Base-by-base conservation (phyloP, 2,888 invertebrate species). In the Phlogophora meticulosa region DNA sequence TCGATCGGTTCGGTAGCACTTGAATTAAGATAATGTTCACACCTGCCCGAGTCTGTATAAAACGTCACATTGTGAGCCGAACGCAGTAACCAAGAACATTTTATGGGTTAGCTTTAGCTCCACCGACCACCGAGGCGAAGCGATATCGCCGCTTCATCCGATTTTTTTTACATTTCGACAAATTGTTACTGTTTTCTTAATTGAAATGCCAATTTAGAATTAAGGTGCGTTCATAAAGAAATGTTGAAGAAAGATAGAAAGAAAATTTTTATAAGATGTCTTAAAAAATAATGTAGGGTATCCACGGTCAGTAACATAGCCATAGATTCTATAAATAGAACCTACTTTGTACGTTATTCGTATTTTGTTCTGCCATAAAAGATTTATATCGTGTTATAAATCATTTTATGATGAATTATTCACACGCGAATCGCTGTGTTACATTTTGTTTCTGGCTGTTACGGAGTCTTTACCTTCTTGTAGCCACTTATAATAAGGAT, bases 21-120 rank as follows among this genome's bases (percentile, higher is more conserved):
- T 91, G 92, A 92, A 94, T 94, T 93, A 94, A 95, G 95, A 94
- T 95, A 94, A 95, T 93, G 91, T 93, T 95, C 92, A 92, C 95
- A 95, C 95, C 94, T 95, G 94, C 90, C 87, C 85, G 88, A 82
- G 81, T 88, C 86, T 86, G 89, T 90, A 90, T 90, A 91, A 85
- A 91, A 92, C 92, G 94, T 94, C 93, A 91, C 92, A 90, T 88
- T 89, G 89, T 87, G 87, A 87, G 86, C 83, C 85, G 86, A 87
- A 86, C 86, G 91, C 91, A 89, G 88, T 93, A 85, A 91, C 88
- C 85, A 90, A 86, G 86, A 81, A 80, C 88, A 84, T 85, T 94
- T 94, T 93, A 93, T 89, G 93, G 92, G 86, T 87, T 82, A 86
- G 85, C 87, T 79, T 87, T 82, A 85, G 84, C 86, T 80, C 53